Evolutionary conservation across 1,140 invertebrate species (phyloP), one percentile per base, ranked within the genome.

Genomic region (Drosophila subobscura): DNA sequence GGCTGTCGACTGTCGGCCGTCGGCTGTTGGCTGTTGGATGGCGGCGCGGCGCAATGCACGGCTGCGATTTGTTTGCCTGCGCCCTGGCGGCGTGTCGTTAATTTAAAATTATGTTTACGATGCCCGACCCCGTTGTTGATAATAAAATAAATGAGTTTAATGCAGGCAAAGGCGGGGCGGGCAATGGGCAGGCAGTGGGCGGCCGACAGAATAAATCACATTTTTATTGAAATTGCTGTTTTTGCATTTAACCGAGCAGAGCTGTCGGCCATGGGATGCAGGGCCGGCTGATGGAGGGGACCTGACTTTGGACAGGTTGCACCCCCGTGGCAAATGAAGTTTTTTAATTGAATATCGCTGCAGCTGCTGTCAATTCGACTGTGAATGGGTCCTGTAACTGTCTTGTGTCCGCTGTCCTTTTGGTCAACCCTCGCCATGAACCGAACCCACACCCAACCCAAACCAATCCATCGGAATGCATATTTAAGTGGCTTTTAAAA

Each of bases 401-500:
- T 51, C 52, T 25, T 37, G 29, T 22, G n/a, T 25, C 3, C 20
- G 5, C 8, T 51, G 47, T 51, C 23, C 7, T 60, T 65, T 52
- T 3, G 33, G 61, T 22, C 42, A 12, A 8, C 7, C 42, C 52
- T 40, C 51, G 16, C 58, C 12, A 37, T 37, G 10, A 12, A 37
- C 33, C 33, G 16, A 20, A 20, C 16, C 16, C 16, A 20, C n/a
- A 20, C 16, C 0, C 16, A 20, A 20, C 16, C 16, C 16, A n/a
- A 10, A 5, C 46, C 50, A 44, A n/a, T 49, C 49, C 54, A 54
- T 50, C 23, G 75, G 27, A 76, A 80, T 79, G 67, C 77, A 80
- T 80, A 80, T 76, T 80, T 76, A 74, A 80, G 72, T 77, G 78
- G 60, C 72, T 80, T 79, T 79, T 79, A 79, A 79, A 76, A 76